A percentile compares a stretch with the other conserved stretches of the same genome.
phyloP scores from a whole-genome alignment of 2,113 vertebrate species.

The Melanerpes formicivorus region DNA sequence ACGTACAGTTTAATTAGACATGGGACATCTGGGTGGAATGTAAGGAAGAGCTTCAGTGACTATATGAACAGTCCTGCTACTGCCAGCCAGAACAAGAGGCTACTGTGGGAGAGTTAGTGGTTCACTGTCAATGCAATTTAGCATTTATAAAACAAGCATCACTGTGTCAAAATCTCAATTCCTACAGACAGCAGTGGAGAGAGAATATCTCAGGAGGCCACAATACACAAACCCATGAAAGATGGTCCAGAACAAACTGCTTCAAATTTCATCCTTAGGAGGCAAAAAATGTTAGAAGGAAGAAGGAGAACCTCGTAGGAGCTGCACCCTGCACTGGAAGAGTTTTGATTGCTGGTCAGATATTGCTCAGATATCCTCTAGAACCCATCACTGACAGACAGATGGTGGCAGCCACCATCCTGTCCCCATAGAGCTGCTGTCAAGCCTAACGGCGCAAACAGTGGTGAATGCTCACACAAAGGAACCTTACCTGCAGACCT shows the following conservation, averaged over 20 bases:
- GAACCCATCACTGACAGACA: rapidly evolving
- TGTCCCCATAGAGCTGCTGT: rapidly evolving
- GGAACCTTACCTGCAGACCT: rapidly evolving
- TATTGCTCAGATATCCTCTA: rapidly evolving
- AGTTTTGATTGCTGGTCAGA: neutral
- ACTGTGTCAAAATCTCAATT: neutral
- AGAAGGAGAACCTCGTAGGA: neutral
- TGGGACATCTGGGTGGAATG: neutral
- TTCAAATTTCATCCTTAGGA: neutral
- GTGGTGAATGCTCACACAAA: rapidly evolving
- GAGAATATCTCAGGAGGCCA: neutral
- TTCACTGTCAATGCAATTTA: neutral
- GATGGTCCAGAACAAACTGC: neutral
- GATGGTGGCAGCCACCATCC: neutral
- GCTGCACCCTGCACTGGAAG: neutral
- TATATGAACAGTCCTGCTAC: neutral
- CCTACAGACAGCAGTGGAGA: neutral
- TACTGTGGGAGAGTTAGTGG: neutral
- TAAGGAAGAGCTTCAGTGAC: neutral
- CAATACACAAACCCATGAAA: neutral
- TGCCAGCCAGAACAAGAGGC: neutral
- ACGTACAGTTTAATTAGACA: neutral
- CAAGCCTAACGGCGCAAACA: rapidly evolving
- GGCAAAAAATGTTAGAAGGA: neutral
- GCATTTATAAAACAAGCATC: neutral